Evolutionary conservation across 2,888 invertebrate species (phyloP).

Genomic region (Heliothis peltigera): DNA sequence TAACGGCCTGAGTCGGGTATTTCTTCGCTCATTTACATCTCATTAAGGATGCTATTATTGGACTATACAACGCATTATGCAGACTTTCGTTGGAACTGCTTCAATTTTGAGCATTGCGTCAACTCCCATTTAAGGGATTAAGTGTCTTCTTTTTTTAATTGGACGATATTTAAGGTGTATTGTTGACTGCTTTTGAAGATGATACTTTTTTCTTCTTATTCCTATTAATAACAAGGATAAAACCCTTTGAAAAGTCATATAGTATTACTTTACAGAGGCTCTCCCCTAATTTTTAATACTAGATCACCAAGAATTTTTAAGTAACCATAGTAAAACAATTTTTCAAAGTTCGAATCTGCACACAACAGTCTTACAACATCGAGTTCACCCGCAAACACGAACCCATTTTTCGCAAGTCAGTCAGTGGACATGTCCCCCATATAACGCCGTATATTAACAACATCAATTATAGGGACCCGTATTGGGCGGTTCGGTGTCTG

Average conservation of each 20-base stretch:
- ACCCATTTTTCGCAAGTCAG: conserved; percentile 14
- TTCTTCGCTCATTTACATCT: conserved; percentile 90
- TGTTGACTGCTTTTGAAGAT: conserved; percentile 18
- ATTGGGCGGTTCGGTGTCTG: conserved; percentile 64
- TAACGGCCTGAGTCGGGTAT: conserved; percentile 87
- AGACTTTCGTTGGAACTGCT: conserved; percentile 63
- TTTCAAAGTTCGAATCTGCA: not conserved
- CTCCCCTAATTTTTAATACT: not conserved
- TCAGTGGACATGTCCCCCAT: conserved; percentile 37
- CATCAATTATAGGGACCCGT: conserved; percentile 70
- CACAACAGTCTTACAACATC: not conserved
- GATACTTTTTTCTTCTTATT: not conserved
- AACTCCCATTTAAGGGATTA: conserved; percentile 55
- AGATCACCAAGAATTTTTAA: not conserved
- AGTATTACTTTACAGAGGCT: too few species aligned
- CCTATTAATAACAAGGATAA: not conserved
- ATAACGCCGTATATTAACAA: conserved; percentile 74
- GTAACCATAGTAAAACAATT: not conserved
- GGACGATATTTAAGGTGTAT: conserved; percentile 37
- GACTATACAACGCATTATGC: conserved; percentile 75
- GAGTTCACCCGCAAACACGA: conserved; percentile 6
- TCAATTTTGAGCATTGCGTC: conserved; percentile 59
- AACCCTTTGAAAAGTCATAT: not conserved
- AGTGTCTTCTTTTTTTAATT: conserved; percentile 33
- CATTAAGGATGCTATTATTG: conserved; percentile 89